Evolutionary conservation across 2,888 invertebrate genomes (phyloP).

Genomic region (Cheilosia vulpina): DNA sequence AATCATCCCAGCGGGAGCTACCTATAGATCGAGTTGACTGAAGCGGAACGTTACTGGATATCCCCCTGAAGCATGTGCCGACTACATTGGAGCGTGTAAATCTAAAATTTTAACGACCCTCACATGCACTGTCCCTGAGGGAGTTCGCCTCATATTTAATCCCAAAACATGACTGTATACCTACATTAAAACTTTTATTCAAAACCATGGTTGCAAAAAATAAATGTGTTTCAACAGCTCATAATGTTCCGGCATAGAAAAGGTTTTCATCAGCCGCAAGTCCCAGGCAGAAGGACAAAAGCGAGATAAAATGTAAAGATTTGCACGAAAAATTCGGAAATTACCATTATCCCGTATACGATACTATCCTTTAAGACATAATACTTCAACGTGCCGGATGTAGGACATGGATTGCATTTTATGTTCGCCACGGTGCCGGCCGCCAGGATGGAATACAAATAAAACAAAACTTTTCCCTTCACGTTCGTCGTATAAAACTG

Average conservation of each 20-base stretch:
- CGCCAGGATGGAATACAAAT: background rate
- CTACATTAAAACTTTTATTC: background rate
- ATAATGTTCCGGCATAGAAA: background rate
- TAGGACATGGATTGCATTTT: constrained; percentile 19
- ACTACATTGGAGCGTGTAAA: too few species aligned
- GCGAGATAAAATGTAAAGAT: background rate
- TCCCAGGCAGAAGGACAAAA: background rate
- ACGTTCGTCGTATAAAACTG: background rate
- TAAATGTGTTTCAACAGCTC: background rate
- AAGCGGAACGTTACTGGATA: too few species aligned
- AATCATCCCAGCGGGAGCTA: too few species aligned
- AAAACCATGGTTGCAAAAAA: background rate
- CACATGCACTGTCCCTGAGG: too few species aligned
- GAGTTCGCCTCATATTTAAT: too few species aligned
- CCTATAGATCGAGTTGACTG: too few species aligned
- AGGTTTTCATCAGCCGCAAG: background rate
- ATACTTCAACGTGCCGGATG: constrained; percentile 23
- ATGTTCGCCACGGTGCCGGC: background rate
- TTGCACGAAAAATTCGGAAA: constrained; percentile 7
- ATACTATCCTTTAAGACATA: constrained; percentile 19
- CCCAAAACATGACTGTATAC: background rate
- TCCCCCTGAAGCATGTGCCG: too few species aligned
- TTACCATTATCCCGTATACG: background rate
- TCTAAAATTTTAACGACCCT: too few species aligned
- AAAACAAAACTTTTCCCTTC: background rate